Conservation (phyloP, 2,888 invertebrate genomes). For the Agonopterix subpropinquella region DNA sequence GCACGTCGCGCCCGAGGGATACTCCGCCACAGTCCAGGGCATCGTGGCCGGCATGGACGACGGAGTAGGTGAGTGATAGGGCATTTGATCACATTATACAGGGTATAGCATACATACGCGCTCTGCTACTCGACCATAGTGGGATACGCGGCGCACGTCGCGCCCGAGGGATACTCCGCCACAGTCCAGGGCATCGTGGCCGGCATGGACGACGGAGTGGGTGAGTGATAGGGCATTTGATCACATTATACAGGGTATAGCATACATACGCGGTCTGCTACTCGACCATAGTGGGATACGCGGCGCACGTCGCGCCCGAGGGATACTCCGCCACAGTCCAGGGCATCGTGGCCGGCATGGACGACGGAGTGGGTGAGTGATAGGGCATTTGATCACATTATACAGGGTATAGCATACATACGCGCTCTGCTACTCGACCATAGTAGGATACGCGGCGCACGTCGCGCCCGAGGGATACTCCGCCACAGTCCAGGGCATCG, state of each 20-base stretch:
- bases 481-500: constrained; percentile 89
- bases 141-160: constrained; percentile 79
- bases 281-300: constrained; percentile 85
- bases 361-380: constrained; percentile 85
- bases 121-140: constrained; percentile 89
- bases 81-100: too few relatives aligned
- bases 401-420: too few relatives aligned
- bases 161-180: constrained; percentile 85
- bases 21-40: constrained; percentile 90
- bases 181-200: constrained; percentile 91
- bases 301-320: constrained; percentile 78
- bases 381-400: too few relatives aligned
- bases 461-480: constrained; percentile 84
- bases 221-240: too few relatives aligned
- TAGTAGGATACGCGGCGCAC: constrained; percentile 82
- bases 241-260: too few relatives aligned
- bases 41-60: constrained; percentile 93
- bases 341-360: constrained; percentile 91
- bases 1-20: constrained; percentile 80
- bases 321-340: constrained; percentile 91
- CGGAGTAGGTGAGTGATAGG: constrained; percentile 81
- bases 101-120: constrained; percentile 91
- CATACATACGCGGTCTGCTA: constrained; percentile 91
- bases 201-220: constrained; percentile 91
- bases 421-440: constrained; percentile 88